phyloP scores from a whole-genome alignment of 2,113 vertebrate genomes.

The Sciurus niger region DNA sequence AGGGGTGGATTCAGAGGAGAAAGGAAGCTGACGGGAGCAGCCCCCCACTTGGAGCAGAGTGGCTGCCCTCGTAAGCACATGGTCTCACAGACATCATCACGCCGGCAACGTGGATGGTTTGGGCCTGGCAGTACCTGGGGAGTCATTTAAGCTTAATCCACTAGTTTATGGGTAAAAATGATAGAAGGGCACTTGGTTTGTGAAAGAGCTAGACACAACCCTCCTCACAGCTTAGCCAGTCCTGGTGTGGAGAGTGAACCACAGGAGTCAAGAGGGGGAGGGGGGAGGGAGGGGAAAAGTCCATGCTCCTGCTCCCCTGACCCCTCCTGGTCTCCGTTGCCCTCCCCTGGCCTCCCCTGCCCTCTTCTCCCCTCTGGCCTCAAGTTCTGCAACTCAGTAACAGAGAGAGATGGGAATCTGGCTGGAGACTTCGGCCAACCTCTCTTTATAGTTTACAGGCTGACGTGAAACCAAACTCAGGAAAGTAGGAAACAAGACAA shows the following conservation, averaged over 20 bases:
- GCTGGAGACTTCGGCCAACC: not conserved
- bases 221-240: not conserved
- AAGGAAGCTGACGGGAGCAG: not conserved
- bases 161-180: not conserved
- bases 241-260: not conserved
- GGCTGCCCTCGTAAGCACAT: not conserved
- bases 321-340: too few relatives aligned
- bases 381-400: not conserved
- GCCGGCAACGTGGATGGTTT: fast-evolving
- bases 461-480: not conserved
- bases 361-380: not conserved
- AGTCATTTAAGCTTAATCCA: not conserved
- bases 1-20: not conserved
- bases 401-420: not conserved
- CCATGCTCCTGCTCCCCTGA: fast-evolving
- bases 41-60: not conserved
- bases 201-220: not conserved
- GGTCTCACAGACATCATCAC: not conserved
- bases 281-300: not conserved
- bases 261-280: not conserved
- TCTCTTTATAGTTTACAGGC: not conserved
- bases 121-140: not conserved
- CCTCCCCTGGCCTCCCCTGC: too few relatives aligned
- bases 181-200: not conserved
- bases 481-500: not conserved